phyloP scores from a whole-genome alignment of 2,888 invertebrate species.

The Ceriagrion tenellum region DNA sequence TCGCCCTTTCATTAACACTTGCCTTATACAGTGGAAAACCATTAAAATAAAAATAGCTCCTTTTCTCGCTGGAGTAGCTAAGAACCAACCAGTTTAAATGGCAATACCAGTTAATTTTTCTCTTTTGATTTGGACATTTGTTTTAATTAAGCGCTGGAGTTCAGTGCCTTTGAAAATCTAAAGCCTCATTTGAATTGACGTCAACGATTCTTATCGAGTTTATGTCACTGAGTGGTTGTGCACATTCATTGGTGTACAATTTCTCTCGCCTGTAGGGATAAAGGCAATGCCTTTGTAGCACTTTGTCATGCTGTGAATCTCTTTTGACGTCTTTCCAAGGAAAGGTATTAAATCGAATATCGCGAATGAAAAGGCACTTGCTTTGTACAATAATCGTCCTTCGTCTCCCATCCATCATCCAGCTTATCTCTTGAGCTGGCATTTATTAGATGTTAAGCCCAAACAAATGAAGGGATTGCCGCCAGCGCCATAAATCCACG shows the following conservation, averaged over 20 bases:
- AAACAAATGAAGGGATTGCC: conserved; percentile 59
- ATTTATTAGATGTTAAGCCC: conserved; percentile 57
- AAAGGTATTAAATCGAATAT: conserved; percentile 10
- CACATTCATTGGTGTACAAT: neutral
- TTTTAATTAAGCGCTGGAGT: too few relatives aligned
- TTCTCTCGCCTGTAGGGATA: neutral
- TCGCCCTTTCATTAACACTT: too few relatives aligned
- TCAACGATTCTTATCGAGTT: too few relatives aligned
- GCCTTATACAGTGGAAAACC: too few relatives aligned
- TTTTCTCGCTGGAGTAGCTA: too few relatives aligned
- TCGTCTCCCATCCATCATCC: conserved; percentile 48
- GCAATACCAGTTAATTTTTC: too few relatives aligned
- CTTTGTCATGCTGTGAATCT: neutral
- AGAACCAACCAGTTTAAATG: too few relatives aligned
- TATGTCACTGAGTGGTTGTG: too few relatives aligned
- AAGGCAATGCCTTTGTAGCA: neutral
- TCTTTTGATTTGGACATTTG: too few relatives aligned
- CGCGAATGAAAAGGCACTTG: conserved; percentile 7
- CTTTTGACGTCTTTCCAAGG: neutral
- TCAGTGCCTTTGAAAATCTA: too few relatives aligned
- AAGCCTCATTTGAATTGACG: too few relatives aligned
- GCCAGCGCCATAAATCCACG: conserved; percentile 33
- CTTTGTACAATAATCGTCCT: neutral
- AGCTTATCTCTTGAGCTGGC: conserved; percentile 45
- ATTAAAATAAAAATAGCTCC: too few relatives aligned